These are phyloP conservation scores for Tenodera sinensis DNA, from an alignment of 2,888 invertebrate species.

Conservation along the genomic window DNA sequence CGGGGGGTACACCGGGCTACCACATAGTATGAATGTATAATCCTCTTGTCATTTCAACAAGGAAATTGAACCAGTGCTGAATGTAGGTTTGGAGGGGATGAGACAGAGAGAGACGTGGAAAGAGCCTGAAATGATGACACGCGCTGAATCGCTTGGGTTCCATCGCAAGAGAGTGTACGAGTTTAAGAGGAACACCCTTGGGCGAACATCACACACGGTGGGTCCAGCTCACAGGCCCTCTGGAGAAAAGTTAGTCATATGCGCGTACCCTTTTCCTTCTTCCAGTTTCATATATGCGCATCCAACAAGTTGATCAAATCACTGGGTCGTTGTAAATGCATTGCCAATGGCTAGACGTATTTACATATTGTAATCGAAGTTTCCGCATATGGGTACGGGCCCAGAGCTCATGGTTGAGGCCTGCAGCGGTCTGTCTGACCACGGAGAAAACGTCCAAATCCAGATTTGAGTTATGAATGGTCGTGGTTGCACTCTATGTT, in stretches of 20 bases:
- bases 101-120: background rate
- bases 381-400: background rate
- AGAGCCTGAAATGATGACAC: background rate
- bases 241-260: no score
- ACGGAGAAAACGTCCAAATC: background rate
- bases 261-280: background rate
- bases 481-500: background rate
- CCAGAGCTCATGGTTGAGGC: background rate
- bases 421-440: background rate
- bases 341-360: background rate
- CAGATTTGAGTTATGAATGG: background rate
- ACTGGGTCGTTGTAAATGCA: conserved; percentile 1
- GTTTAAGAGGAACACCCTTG: background rate
- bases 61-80: conserved; percentile 21
- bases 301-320: conserved; percentile 3
- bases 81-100: conserved; percentile 4
- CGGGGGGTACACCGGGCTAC: background rate
- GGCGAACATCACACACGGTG: background rate
- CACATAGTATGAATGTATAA: conserved; percentile 23
- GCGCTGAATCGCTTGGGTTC: background rate
- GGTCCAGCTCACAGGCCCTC: no score
- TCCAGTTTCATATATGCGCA: background rate
- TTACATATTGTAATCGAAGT: conserved; percentile 15
- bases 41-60: conserved; percentile 22
- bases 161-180: background rate